A percentile compares a stretch with the other conserved stretches of the same genome.
Evolutionary conservation across 2,888 invertebrate genomes (phyloP).

Genomic region (Drosophila eohydei): DNA sequence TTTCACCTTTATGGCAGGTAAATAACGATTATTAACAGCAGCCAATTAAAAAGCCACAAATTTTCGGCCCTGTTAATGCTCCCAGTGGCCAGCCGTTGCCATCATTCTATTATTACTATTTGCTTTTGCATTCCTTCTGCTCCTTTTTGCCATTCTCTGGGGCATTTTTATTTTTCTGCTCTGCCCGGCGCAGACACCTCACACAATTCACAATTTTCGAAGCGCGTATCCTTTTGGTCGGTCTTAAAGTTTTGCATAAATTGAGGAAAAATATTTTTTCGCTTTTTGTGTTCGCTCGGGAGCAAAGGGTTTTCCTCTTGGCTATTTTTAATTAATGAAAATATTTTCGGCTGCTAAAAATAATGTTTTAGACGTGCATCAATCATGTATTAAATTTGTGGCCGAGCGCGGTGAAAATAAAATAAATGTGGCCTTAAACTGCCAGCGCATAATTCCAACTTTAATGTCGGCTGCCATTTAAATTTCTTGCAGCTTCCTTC

Average conservation of each 20-base stretch:
- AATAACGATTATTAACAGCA: constrained; percentile 29
- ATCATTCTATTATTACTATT: constrained; percentile 36
- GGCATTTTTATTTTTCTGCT: background rate
- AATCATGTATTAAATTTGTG: constrained; percentile 35
- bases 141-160: background rate
- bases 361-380: constrained; percentile 29
- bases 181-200: background rate
- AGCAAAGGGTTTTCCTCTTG: constrained; percentile 55
- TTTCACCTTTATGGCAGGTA: constrained; percentile 6
- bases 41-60: constrained; percentile 58
- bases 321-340: constrained; percentile 68
- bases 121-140: constrained; percentile 6
- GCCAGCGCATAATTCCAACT: constrained; percentile 1
- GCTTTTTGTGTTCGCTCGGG: constrained; percentile 1
- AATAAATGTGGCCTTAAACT: constrained; percentile 19
- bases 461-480: constrained; percentile 24
- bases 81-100: constrained; percentile 36
- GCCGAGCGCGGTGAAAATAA: background rate
- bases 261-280: constrained; percentile 53
- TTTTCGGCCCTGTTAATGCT: constrained; percentile 28
- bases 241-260: constrained; percentile 40
- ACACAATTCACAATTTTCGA: constrained; percentile 39
- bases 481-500: constrained; percentile 21
- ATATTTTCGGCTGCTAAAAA: constrained; percentile 45
- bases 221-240: constrained; percentile 19